Base-by-base conservation (phyloP, 2,888 invertebrate genomes). In the Protophormia terraenovae region DNA sequence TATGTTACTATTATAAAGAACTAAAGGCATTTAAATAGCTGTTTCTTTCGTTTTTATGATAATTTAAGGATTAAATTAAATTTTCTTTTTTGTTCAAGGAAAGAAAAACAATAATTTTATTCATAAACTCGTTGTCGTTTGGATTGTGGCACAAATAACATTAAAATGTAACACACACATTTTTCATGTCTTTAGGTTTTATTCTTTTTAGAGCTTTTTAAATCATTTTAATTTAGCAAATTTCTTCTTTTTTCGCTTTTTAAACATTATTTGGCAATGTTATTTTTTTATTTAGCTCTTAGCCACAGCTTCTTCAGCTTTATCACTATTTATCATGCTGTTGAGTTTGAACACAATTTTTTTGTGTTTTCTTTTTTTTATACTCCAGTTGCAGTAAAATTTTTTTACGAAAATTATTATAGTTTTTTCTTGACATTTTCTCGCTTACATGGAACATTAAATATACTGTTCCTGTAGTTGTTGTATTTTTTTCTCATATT, bases 221-320 rank as follows among this genome's bases (percentile, higher is more conserved):
- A 58, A 41, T 55, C 71, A 38, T 27, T 55, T 72, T 16, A 60
- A n/a, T 22, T 24, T 60, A 12, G 5, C 0, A 24, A 14, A 16
- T 14, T 47, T 16, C n/a, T 58, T 16, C 3, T 24, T 24, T 24
- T 50, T 47, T 14, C 22, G 1, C 5, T 0, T 16, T 16, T 50
- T 50, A 62, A 62, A 50, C 62, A 62, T 19, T 53, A 64, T 53
- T 75, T 75, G 14, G 19, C 38, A 41, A 76, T 76, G 64, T 66
- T 8, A 41, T 38, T 62, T 35, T 41, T 62, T n/a, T n/a, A n/a
- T n/a, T n/a, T n/a, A n/a, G n/a, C n/a, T n/a, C n/a, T n/a, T 72
- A 24, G 4, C 22, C 50, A 41, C 2, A 27, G n/a, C 8, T 27
- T 45, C 41, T 45, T n/a, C 22, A 50, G 32, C 32, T 50, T 50